Conservation (phyloP, 2,113 vertebrate species). For the Heptranchias perlo region DNA sequence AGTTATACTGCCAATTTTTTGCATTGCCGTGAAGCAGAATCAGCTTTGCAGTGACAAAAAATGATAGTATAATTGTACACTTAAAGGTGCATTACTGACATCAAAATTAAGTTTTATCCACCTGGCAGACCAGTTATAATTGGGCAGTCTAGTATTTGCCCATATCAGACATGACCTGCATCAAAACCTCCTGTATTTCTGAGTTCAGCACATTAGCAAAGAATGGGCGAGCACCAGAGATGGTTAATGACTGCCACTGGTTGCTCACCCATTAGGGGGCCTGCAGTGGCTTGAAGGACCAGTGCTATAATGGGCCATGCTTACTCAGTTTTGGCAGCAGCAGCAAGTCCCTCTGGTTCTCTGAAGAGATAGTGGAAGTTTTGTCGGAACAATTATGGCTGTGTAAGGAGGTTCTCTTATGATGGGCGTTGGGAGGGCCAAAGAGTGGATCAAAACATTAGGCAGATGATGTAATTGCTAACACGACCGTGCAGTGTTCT, state of each 20-base stretch:
- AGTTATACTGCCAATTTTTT: background rate
- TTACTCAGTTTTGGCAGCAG: background rate
- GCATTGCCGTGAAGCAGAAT: background rate
- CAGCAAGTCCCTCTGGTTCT: background rate
- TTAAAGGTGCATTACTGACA: background rate
- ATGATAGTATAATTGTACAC: background rate
- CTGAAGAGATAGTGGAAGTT: background rate
- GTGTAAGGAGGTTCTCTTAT: background rate
- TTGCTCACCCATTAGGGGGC: background rate
- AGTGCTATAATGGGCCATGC: background rate
- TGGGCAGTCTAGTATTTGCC: background rate
- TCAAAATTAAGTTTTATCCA: background rate
- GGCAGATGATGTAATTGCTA: background rate
- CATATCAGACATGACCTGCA: background rate
- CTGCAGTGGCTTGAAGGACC: background rate
- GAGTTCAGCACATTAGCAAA: background rate
- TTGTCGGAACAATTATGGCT: background rate
- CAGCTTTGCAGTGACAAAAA: background rate
- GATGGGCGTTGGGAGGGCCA: background rate
- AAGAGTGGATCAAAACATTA: background rate
- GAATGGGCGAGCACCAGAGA: background rate
- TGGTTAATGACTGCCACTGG: background rate
- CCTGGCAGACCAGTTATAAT: background rate
- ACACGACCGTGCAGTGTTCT: background rate
- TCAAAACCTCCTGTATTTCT: background rate